phyloP scores from a whole-genome alignment of 2,113 vertebrate genomes.

The Carassius gibelio region DNA sequence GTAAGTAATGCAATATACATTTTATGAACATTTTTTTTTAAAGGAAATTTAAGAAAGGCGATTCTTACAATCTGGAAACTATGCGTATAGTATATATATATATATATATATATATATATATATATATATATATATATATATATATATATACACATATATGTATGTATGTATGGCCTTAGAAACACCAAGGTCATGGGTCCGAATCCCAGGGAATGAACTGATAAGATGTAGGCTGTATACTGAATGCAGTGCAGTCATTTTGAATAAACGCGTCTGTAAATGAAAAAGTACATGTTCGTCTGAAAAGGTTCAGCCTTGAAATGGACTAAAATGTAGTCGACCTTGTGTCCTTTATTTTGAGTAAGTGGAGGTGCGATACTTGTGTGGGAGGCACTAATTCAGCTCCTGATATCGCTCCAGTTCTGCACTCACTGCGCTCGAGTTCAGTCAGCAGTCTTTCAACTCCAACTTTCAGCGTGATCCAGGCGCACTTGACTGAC shows the following conservation, averaged over 20 bases:
- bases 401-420: conserved; percentile 33
- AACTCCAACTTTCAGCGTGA: conserved; percentile 15
- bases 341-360: conserved; percentile 17
- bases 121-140: too few species aligned
- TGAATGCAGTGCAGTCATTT: background rate
- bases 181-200: conserved; percentile 8
- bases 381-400: conserved; percentile 54
- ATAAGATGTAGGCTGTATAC: background rate
- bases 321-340: conserved; percentile 23
- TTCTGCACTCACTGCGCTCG: conserved; percentile 16
- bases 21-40: background rate
- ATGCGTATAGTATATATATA: too few species aligned
- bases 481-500: background rate
- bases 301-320: background rate
- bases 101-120: too few species aligned
- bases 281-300: background rate
- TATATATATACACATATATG: too few species aligned
- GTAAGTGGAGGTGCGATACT: conserved; percentile 55
- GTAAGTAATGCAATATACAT: background rate
- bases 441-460: conserved; percentile 14
- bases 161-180: background rate
- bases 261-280: background rate
- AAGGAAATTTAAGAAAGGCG: background rate
- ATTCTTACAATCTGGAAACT: background rate
- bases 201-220: background rate